Evolutionary conservation across 2,888 invertebrate genomes (phyloP).

Genomic region (Pilophorus perplexus): DNA sequence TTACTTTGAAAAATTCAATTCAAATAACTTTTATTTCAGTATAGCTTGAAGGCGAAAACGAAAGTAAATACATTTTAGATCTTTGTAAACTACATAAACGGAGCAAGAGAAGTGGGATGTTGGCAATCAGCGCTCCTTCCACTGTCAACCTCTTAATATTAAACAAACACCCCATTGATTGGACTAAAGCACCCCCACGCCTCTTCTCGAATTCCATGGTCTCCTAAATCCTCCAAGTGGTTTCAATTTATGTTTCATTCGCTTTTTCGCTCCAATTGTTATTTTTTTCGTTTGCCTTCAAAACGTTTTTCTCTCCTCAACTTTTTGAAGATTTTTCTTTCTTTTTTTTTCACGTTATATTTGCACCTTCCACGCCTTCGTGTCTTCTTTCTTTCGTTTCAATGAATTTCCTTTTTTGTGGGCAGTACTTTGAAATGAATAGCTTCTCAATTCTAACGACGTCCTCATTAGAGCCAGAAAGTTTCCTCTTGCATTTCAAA

Average conservation of each 20-base stretch:
- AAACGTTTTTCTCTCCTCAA: no score
- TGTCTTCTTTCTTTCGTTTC: neutral
- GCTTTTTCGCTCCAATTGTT: neutral
- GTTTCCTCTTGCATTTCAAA: no score
- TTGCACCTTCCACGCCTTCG: neutral
- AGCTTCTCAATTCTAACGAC: neutral
- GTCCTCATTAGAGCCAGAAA: neutral
- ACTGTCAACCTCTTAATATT: constrained; percentile 37
- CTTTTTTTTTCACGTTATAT: neutral
- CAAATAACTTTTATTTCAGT: no score
- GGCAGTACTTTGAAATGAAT: no score
- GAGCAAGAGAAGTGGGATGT: neutral
- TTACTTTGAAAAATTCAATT: no score
- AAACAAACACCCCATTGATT: constrained; percentile 37
- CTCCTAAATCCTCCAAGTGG: constrained; percentile 1
- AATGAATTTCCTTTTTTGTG: no score
- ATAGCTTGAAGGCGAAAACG: no score
- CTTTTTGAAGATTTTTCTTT: neutral
- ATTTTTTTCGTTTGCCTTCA: neutral
- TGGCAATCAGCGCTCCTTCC: constrained; percentile 26
- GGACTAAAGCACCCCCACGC: constrained; percentile 19
- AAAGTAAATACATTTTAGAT: no score
- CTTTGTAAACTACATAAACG: constrained; percentile 8
- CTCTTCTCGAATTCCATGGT: constrained; percentile 1
- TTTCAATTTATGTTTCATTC: constrained; percentile 5